Evolutionary conservation across 2,888 invertebrate species (phyloP).

Genomic region (Pseudoips prasinana): DNA sequence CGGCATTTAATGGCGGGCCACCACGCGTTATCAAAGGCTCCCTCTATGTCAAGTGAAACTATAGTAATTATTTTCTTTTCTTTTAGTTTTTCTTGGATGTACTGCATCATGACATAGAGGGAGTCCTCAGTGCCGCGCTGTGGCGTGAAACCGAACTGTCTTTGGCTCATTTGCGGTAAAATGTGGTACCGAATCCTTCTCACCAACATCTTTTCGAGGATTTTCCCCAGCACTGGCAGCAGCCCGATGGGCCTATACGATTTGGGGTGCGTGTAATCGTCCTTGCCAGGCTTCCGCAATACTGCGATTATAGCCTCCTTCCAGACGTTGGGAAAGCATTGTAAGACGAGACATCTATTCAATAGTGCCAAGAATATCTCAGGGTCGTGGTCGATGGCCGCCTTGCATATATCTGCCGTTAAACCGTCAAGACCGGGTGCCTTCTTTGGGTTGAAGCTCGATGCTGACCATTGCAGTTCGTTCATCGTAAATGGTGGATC

Average conservation of each 20-base stretch:
- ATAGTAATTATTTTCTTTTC: not conserved
- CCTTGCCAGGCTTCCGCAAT: no score
- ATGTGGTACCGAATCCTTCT: not conserved
- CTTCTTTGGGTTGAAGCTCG: not conserved
- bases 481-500: not conserved
- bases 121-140: constrained; percentile 4
- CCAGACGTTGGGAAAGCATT: not conserved
- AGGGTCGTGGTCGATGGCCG: not conserved
- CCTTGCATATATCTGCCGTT: not conserved
- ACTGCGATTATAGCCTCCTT: not conserved
- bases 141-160: constrained; percentile 2
- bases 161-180: not conserved
- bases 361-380: not conserved
- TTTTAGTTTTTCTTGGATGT: not conserved
- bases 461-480: not conserved
- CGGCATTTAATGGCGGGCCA: constrained; percentile 4
- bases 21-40: constrained; percentile 9
- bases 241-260: no score
- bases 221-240: no score
- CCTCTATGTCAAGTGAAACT: constrained; percentile 6
- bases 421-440: not conserved
- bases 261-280: no score
- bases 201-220: not conserved
- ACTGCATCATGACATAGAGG: constrained; percentile 1
- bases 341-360: not conserved